Conservation (phyloP, 2,888 invertebrate species). For the Eristalinus sepulchralis region DNA sequence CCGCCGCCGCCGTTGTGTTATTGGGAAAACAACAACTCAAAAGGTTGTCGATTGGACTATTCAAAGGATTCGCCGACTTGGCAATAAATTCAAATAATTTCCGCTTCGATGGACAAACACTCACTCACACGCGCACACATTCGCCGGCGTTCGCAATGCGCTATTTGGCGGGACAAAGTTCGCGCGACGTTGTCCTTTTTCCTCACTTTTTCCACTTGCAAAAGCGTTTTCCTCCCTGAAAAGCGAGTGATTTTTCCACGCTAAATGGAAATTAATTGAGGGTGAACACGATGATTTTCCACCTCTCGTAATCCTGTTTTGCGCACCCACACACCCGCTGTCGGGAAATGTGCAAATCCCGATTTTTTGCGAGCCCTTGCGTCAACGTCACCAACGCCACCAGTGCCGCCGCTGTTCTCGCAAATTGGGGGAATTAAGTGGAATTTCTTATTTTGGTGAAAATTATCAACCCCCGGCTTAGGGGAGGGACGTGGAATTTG, state of each 20-base stretch:
- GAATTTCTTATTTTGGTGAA: constrained; percentile 14
- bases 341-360: constrained; percentile 48
- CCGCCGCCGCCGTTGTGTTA: constrained; percentile 30
- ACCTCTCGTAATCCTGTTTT: constrained; percentile 55
- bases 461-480: constrained; percentile 63
- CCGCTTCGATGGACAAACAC: constrained; percentile 36
- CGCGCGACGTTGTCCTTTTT: constrained; percentile 22
- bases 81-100: constrained; percentile 67
- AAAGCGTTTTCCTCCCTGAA: constrained; percentile 7
- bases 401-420: background rate
- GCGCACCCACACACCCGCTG: constrained; percentile 21
- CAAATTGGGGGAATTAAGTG: constrained; percentile 68
- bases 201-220: constrained; percentile 28
- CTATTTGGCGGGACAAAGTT: constrained; percentile 34
- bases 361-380: constrained; percentile 24
- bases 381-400: constrained; percentile 31
- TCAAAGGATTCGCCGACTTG: constrained; percentile 70
- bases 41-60: constrained; percentile 68
- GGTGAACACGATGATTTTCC: constrained; percentile 59
- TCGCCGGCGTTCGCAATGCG: background rate
- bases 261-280: constrained; percentile 67
- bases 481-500: background rate
- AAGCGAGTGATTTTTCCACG: constrained; percentile 15
- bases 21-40: constrained; percentile 71
- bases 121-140: background rate